A percentile compares a stretch with the other conserved stretches of the same genome.
These are phyloP conservation scores for Harpagoxenus sublaevis DNA, from an alignment of 2,888 invertebrate genomes.

Conservation along the genomic window DNA sequence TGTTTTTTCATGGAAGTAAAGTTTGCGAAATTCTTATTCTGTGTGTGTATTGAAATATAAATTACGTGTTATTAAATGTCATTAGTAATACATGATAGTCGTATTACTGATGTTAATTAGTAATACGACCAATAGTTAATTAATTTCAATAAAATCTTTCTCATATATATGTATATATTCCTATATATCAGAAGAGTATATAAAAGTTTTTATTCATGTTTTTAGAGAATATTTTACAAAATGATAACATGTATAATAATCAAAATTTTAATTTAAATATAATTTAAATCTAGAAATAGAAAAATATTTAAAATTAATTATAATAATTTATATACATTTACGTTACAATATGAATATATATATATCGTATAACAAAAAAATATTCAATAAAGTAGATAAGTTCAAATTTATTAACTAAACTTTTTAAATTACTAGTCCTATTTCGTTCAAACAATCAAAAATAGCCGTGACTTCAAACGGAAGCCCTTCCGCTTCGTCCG, in stretches of 20 bases:
- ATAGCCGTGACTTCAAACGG: neutral
- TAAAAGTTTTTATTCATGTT: neutral
- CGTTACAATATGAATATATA: neutral
- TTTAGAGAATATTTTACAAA: neutral
- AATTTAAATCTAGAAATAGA: neutral
- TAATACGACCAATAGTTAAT: neutral
- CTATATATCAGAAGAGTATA: neutral
- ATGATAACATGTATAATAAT: neutral
- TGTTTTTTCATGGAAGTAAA: neutral
- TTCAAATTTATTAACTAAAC: neutral
- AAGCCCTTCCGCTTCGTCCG: neutral
- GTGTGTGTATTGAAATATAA: neutral
- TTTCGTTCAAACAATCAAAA: constrained; percentile 20
- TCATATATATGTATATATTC: neutral
- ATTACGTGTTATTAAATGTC: neutral
- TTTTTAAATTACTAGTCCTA: neutral
- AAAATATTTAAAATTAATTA: too few relatives aligned
- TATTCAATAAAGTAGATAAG: neutral
- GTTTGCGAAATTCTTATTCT: neutral
- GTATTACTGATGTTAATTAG: too few relatives aligned
- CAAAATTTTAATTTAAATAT: neutral
- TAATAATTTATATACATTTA: neutral
- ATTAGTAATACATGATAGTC: neutral
- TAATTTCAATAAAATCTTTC: neutral
- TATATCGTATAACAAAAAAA: neutral